Conservation (phyloP, 2,113 vertebrate species). For the Acrocephalus kingi region DNA sequence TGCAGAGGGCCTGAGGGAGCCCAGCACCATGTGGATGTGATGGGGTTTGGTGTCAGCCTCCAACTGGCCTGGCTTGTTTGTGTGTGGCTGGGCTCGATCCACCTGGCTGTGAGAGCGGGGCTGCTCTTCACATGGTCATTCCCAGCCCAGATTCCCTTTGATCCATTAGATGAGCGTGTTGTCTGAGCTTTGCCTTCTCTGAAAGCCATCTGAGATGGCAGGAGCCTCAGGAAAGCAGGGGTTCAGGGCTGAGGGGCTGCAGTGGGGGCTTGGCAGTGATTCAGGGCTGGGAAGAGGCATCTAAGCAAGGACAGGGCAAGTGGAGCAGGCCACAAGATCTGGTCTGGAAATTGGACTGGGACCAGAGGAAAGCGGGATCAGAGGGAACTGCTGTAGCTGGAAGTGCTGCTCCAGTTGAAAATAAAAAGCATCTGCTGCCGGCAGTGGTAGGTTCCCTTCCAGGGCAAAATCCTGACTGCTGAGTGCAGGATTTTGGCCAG, state of each 20-base stretch:
- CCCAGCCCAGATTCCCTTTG: neutral
- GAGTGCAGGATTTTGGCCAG: neutral
- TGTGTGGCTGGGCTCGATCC: rapidly evolving
- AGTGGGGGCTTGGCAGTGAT: neutral
- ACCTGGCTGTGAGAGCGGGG: neutral
- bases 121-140: neutral
- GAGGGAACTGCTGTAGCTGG: neutral
- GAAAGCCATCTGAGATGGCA: neutral
- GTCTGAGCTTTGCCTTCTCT: neutral
- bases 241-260: rapidly evolving
- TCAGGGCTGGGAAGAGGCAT: neutral
- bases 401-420: neutral
- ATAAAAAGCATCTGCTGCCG: neutral
- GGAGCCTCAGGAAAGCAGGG: neutral
- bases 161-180: neutral
- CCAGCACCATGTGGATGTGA: neutral
- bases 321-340: neutral
- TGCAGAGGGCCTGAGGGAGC: neutral
- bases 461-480: neutral
- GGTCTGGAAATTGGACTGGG: neutral
- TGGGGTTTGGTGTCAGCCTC: neutral
- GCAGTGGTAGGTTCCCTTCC: neutral
- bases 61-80: rapidly evolving
- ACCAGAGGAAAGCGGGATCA: neutral
- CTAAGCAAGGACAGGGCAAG: neutral